Percentiles rank a stretch among this genome's conserved stretches.
Evolutionary conservation across 1,140 invertebrate genomes (phyloP).

Genomic region (Nasonia longicornis): DNA sequence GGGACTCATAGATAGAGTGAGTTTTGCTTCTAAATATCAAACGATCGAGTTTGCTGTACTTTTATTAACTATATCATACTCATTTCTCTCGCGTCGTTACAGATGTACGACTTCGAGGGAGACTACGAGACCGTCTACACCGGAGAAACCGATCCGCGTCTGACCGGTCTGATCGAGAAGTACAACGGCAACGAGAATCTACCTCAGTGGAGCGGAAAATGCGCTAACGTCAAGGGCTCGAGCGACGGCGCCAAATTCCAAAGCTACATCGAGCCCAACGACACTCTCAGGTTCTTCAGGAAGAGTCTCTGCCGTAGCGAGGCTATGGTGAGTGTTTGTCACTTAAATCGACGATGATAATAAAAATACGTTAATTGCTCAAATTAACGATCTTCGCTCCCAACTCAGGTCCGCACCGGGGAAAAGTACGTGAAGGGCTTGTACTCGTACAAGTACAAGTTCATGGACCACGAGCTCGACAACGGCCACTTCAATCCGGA

Average conservation of each 20-base stretch:
- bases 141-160: slow-evolving; percentile 73
- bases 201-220: slow-evolving; percentile 82
- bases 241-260: slow-evolving; percentile 89
- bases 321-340: slow-evolving; percentile 72
- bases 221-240: slow-evolving; percentile 81
- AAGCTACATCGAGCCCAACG: slow-evolving; percentile 76
- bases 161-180: slow-evolving; percentile 80
- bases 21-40: slow-evolving; percentile 47
- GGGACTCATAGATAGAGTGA: slow-evolving; percentile 85
- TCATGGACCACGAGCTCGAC: slow-evolving; percentile 80
- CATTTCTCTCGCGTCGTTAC: slow-evolving; percentile 48
- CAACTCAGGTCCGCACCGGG: slow-evolving; percentile 71
- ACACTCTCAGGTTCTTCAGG: slow-evolving; percentile 81
- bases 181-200: slow-evolving; percentile 79
- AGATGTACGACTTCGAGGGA: slow-evolving; percentile 89
- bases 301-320: slow-evolving; percentile 86
- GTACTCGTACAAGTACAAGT: slow-evolving; percentile 76
- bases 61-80: too few species aligned
- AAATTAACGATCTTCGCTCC: slow-evolving; percentile 45
- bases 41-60: too few species aligned
- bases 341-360: background rate
- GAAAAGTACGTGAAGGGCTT: slow-evolving; percentile 73
- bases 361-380: background rate
- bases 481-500: slow-evolving; percentile 78
- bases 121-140: slow-evolving; percentile 86